Conservation (phyloP, 2,113 vertebrate species). For the Cathartes aura region DNA sequence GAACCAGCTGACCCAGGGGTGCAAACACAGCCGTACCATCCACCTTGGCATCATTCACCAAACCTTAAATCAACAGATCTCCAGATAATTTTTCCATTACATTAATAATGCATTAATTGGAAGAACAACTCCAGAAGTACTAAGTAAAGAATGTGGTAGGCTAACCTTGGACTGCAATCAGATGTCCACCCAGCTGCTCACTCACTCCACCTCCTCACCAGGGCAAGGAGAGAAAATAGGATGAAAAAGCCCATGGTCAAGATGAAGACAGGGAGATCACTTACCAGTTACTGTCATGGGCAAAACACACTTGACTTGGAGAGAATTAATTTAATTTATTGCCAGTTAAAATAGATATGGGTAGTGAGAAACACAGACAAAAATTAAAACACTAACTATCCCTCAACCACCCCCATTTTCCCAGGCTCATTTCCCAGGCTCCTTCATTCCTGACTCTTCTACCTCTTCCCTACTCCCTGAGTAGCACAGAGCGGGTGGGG, state of each 20-base stretch:
- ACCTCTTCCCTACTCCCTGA: not conserved
- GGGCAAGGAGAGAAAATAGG: not conserved
- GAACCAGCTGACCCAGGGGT: not conserved
- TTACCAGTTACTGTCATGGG: not conserved
- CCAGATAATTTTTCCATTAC: not conserved
- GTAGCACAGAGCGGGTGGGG: not conserved
- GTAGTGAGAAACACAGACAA: not conserved
- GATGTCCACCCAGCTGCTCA: not conserved
- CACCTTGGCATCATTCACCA: not conserved
- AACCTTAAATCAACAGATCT: not conserved
- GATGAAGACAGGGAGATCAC: not conserved
- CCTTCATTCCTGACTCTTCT: not conserved
- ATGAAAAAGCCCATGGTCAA: not conserved
- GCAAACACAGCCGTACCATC: not conserved
- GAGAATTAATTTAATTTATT: not conserved
- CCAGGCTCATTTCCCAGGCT: not conserved
- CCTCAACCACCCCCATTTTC: not conserved
- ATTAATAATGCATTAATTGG: not conserved
- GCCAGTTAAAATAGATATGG: not conserved
- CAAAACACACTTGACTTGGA: not conserved
- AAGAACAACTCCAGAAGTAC: not conserved
- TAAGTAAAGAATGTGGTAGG: not conserved
- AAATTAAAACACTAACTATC: not conserved
- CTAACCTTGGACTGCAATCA: not conserved
- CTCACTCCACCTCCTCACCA: not conserved